Evolutionary conservation across 2,797 vertebrate genomes (phyloP).

Genomic region (Trachops cirrhosus): DNA sequence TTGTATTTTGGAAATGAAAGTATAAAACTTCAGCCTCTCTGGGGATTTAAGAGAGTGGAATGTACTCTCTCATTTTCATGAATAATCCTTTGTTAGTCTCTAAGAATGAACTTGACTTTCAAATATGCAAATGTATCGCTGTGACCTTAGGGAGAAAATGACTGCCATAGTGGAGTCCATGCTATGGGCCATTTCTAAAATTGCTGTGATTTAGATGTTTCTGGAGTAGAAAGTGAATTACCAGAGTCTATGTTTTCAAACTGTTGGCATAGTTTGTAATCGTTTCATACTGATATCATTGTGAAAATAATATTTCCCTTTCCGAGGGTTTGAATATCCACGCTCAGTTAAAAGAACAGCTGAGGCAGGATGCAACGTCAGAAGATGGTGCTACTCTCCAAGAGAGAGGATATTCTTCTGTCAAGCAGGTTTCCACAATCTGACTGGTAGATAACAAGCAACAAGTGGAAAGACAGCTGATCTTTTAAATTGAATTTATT

Average conservation of each 20-base stretch:
- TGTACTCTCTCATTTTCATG: not conserved
- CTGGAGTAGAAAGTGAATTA: not conserved
- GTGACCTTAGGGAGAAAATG: not conserved
- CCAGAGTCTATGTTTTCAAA: not conserved
- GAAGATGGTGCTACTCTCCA: not conserved
- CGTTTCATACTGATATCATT: not conserved
- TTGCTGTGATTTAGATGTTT: not conserved
- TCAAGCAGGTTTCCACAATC: not conserved
- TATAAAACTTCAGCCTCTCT: not conserved
- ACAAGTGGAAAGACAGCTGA: not conserved
- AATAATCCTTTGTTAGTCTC: not conserved
- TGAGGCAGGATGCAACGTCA: not conserved
- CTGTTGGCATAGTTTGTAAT: not conserved
- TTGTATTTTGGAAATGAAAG: not conserved
- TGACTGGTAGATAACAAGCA: not conserved
- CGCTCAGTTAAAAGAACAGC: not conserved
- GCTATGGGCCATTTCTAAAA: not conserved
- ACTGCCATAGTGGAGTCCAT: not conserved
- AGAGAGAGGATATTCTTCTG: not conserved
- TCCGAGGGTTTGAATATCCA: not conserved
- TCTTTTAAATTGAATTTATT: not conserved
- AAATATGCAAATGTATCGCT: not conserved
- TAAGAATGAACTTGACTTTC: constrained; percentile 14
- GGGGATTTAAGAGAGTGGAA: not conserved
- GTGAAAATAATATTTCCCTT: not conserved